Percentiles rank a stretch among this genome's conserved stretches.
These are phyloP conservation scores for Nyctibius grandis DNA, from an alignment of 2,797 vertebrate genomes.

Conservation along the genomic window DNA sequence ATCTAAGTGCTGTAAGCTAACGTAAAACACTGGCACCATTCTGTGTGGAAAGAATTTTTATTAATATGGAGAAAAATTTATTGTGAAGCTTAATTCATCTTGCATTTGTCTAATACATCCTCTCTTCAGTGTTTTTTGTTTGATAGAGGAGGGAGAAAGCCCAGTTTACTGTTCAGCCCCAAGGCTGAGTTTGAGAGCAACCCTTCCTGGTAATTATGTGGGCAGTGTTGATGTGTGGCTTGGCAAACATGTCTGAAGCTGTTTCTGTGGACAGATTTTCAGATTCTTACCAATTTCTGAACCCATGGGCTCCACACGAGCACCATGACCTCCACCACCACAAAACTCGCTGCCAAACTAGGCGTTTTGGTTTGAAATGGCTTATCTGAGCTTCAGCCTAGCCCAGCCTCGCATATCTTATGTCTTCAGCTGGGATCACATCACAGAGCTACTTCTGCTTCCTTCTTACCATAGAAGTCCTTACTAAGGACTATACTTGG, in stretches of 20 bases:
- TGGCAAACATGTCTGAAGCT: not conserved
- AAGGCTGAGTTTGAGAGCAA: not conserved
- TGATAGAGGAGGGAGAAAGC: not conserved
- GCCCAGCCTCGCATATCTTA: fast-evolving
- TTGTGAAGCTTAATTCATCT: not conserved
- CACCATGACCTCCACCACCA: fast-evolving
- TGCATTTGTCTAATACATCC: not conserved
- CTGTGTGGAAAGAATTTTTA: not conserved
- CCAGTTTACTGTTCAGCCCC: not conserved
- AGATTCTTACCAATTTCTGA: fast-evolving
- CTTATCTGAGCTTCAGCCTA: not conserved
- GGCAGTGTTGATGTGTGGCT: too few relatives aligned
- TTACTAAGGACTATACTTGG: not conserved
- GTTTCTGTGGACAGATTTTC: not conserved
- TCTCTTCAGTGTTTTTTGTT: not conserved
- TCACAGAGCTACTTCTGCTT: not conserved
- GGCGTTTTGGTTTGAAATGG: not conserved
- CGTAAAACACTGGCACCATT: not conserved
- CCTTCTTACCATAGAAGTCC: not conserved
- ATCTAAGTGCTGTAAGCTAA: not conserved
- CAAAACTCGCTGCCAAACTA: not conserved
- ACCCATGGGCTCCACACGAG: fast-evolving
- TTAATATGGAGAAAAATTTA: not conserved
- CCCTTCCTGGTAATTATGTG: too few relatives aligned
- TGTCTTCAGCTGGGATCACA: not conserved